Evolutionary conservation across 2,797 vertebrate genomes (phyloP), one percentile per base, ranked within the genome.

Genomic region (Alosa sapidissima): DNA sequence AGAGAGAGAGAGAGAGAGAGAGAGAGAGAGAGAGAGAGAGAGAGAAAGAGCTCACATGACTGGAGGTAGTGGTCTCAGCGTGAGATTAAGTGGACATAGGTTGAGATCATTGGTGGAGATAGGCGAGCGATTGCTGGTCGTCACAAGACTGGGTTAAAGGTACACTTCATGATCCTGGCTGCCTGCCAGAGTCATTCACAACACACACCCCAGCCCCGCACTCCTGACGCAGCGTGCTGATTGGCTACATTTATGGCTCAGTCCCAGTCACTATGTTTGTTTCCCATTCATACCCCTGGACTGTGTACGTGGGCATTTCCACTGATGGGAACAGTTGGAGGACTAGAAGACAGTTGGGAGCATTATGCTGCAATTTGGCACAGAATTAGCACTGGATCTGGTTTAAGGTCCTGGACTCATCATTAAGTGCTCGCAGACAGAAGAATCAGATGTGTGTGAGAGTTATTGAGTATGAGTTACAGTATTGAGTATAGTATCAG

Each of bases 21-120:
- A 84, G 72, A 54, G 8, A 5, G 24, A 7, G 65, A 82, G 84
- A 81, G 62, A 47, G 21, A 54, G 55, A 13, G 47, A 36, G 83
- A 36, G 52, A 86, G 81, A 84, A 72, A 54, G 8, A 65, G 24
- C 62, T 28, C 62, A 33, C 62, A 65, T 65, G 62, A 65, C 62
- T 33, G 9, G 62, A 65, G 62, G 62, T 9, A 33, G 62, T 10
- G 62, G 10, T 65, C 24, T 28, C 24, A 13, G 62, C 28, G 24
- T 65, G 24, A 33, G 62, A 65, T 28, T 10, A 65, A 33, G 11
- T 33, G 62, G 62, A 28, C 3, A 21, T 14, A 3, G 62, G 11
- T 33, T 10, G 62, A 65, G 62, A 33, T 52, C 51, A 52, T 52
- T 13, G 13, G 11, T 52, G 51, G 51, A 52, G 51, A 52, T 65